Base-by-base conservation (phyloP, 1,140 invertebrate genomes). In the Ceratina australensis region DNA sequence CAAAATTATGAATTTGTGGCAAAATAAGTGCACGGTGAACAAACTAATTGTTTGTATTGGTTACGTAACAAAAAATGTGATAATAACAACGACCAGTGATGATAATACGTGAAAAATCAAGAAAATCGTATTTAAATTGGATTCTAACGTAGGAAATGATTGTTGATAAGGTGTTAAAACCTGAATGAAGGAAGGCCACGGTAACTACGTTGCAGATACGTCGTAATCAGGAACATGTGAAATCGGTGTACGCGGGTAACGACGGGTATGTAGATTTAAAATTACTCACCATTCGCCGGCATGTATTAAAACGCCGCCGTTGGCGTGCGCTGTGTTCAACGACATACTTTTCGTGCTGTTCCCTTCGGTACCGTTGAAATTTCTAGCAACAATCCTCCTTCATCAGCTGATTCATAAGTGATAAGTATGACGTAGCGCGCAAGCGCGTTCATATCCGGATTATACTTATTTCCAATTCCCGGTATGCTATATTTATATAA, bases 231-330 rank as follows among this genome's bases (percentile, higher is more conserved):
- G 60, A 85, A 78, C 78, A 72, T 73, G 77, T 80, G 52, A 82
- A 61, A 61, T 12, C 26, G 10, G 66, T 71, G 2, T 1, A 56
- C 33, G 50, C 3, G 3, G 2, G 15, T 28, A 15, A 77, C 15
- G 24, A n/a, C 7, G 10, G 8, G 12, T 10, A 71, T 12, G 10
- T 12, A 22, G 20, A 42, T 42, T 42, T 10, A 61, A 42, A 24
- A 42, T 3, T 42, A 93, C 95, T 96, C 94, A 98, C 97, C 95
- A 95, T 94, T 99, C 98, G 85, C 97, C 97, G 79, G 95, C 94
- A 91, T 98, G 97, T 85, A 99, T 97, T 49, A 98, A 93, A 42
- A 98, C 97, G 20, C 98, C 98, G 61, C 96, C 96, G 88, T 97
- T 96, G 18, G 96, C 95, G 90, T 98, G 97, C 71, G 97, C 97